A percentile compares a stretch with the other conserved stretches of the same genome.
Conservation (phyloP, 1,140 invertebrate species). For the Halyomorpha halys region DNA sequence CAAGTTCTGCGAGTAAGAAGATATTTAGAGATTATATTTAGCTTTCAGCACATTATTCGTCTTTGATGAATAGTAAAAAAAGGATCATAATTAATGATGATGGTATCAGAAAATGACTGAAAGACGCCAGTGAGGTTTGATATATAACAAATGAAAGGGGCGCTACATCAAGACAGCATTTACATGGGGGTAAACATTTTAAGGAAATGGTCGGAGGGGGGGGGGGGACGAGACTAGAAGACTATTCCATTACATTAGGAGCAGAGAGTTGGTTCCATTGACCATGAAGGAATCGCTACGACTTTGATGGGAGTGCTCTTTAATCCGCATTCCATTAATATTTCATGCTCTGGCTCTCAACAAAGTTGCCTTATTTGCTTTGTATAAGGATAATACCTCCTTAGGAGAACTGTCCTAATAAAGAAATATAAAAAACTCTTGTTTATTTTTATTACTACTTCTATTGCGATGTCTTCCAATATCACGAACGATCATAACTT, state of each 20-base stretch:
- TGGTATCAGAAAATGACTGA: too few relatives aligned
- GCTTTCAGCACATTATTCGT: too few relatives aligned
- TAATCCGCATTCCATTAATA: background rate
- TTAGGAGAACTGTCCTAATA: background rate
- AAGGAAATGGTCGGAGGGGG: constrained; percentile 4
- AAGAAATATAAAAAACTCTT: too few relatives aligned
- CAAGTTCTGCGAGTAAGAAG: too few relatives aligned
- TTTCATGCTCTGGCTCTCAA: background rate
- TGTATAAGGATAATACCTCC: background rate
- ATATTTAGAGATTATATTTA: too few relatives aligned
- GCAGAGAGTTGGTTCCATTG: background rate
- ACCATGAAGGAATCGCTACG: background rate
- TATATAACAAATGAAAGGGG: too few relatives aligned
- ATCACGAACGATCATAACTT: too few relatives aligned
- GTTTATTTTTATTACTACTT: too few relatives aligned
- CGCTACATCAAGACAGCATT: background rate
- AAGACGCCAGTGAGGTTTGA: too few relatives aligned
- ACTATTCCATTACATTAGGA: background rate
- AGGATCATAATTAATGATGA: too few relatives aligned
- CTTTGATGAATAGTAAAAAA: too few relatives aligned
- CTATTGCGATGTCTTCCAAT: too few relatives aligned
- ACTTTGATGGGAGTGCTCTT: background rate
- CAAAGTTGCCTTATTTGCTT: background rate
- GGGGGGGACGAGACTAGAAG: background rate
- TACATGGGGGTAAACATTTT: background rate